phyloP scores from a whole-genome alignment of 2,113 vertebrate species.

The Brienomyrus brachyistius region DNA sequence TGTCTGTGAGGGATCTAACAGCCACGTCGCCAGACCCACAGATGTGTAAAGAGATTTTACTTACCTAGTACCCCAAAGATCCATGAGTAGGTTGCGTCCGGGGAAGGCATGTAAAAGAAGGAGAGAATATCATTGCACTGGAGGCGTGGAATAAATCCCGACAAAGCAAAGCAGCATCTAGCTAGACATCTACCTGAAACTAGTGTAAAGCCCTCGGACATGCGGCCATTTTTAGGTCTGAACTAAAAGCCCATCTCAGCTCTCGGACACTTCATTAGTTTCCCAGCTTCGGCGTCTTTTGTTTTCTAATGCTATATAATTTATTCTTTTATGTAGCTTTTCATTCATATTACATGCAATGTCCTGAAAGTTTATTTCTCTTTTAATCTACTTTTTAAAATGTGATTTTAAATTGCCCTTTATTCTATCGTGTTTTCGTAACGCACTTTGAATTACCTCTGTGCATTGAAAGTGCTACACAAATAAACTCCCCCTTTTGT shows the following conservation, averaged over 20 bases:
- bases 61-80: not conserved
- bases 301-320: not conserved
- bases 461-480: not conserved
- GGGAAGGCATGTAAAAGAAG: not conserved
- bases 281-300: not conserved
- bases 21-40: not conserved
- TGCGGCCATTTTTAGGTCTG: not conserved
- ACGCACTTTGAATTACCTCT: not conserved
- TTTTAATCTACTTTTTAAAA: not conserved
- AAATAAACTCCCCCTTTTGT: not conserved
- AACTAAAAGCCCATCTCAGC: not conserved
- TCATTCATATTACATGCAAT: not conserved
- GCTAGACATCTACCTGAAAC: not conserved
- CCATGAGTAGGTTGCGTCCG: not conserved
- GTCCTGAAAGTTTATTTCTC: not conserved
- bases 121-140: not conserved
- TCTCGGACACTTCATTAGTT: not conserved
- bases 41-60: not conserved
- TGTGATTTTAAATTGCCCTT: not conserved
- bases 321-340: not conserved
- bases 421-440: not conserved
- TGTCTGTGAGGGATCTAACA: not conserved
- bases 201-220: not conserved
- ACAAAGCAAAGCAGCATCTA: not conserved
- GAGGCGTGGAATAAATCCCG: not conserved